Evolutionary conservation across 2,113 vertebrate species (phyloP), one percentile per base, ranked within the genome.

Genomic region (Sphyrna mokarran): DNA sequence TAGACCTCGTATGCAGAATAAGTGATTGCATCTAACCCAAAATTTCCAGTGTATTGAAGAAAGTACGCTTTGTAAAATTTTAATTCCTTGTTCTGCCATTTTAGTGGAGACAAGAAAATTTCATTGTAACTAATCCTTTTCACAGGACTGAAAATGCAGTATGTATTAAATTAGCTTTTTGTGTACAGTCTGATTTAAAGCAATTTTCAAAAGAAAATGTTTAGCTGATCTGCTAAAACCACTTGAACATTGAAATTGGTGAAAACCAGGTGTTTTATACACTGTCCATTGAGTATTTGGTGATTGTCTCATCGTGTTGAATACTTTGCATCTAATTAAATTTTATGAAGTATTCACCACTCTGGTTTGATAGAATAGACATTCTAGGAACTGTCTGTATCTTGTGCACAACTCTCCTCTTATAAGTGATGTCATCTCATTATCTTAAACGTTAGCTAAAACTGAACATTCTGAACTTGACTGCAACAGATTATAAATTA

Each of bases 391-490:
- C 80, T 83, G 5, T 20, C 16, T 37, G 8, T 83, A 83, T 20
- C 80, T 83, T 83, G 37, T 43, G 14, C 40, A 83, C n/a, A n/a
- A 37, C 80, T 37, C 37, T 83, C 80, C 10, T 8, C 63, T 29
- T 83, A 83, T n/a, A 83, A 20, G 80, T 83, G 80, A 83, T 83
- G 80, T 83, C 80, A 83, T 43, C 37, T 83, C 16, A 83, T 83
- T 83, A 83, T 83, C 80, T 40, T 40, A 83, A 83, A 83, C 37
- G 18, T 37, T 37, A 43, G 37, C 37, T 6, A 40, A 76, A 83
- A 83, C 80, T 83, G 80, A 83, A 83, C 80, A 83, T 83, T 83
- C 80, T 83, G 80, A 40, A 43, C 80, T 43, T 83, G 37, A 83
- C 37, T 40, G 18, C 20, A 83, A 83, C 1, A 40, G 37, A 22